Percentiles rank a stretch among this genome's conserved stretches.
Evolutionary conservation across 1,140 invertebrate species (phyloP).

Genomic region (Diorhabda sublineata): DNA sequence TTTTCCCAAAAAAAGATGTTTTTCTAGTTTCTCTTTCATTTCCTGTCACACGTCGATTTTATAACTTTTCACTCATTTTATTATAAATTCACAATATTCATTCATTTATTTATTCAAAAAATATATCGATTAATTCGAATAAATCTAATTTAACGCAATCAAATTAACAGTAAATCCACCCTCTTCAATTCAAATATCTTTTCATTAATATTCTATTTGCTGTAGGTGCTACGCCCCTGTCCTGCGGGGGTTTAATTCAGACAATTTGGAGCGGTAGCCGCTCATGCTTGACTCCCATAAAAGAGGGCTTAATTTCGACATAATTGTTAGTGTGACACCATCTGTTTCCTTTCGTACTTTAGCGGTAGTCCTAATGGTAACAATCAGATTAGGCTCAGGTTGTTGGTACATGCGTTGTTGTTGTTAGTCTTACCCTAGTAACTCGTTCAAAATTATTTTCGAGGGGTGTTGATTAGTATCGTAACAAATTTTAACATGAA

Average conservation of each 20-base stretch:
- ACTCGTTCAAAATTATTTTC: slow-evolving; percentile 15
- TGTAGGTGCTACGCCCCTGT: slow-evolving; percentile 10
- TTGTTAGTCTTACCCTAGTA: slow-evolving; percentile 1
- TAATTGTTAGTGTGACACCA: slow-evolving; percentile 48
- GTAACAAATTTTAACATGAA: not conserved
- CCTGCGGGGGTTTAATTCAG: slow-evolving; percentile 14
- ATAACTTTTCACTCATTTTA: too few species aligned
- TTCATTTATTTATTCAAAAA: too few species aligned
- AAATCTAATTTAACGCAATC: too few species aligned
- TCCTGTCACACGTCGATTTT: too few species aligned
- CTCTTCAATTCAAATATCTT: not conserved
- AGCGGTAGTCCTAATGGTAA: slow-evolving; percentile 29
- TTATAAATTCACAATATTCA: too few species aligned
- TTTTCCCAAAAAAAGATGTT: too few species aligned
- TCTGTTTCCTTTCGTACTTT: slow-evolving; percentile 45
- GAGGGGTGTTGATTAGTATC: slow-evolving; percentile 16
- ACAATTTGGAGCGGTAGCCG: slow-evolving; percentile 30
- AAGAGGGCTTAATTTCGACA: slow-evolving; percentile 46
- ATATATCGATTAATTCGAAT: too few species aligned
- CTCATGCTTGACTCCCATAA: slow-evolving; percentile 43
- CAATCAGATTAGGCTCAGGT: slow-evolving; percentile 39
- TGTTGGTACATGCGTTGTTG: slow-evolving; percentile 12
- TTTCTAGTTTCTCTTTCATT: too few species aligned
- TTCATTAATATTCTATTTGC: slow-evolving; percentile 4
- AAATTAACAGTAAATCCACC: not conserved